Conservation (phyloP, 1,140 invertebrate genomes). For the Battus philenor region DNA sequence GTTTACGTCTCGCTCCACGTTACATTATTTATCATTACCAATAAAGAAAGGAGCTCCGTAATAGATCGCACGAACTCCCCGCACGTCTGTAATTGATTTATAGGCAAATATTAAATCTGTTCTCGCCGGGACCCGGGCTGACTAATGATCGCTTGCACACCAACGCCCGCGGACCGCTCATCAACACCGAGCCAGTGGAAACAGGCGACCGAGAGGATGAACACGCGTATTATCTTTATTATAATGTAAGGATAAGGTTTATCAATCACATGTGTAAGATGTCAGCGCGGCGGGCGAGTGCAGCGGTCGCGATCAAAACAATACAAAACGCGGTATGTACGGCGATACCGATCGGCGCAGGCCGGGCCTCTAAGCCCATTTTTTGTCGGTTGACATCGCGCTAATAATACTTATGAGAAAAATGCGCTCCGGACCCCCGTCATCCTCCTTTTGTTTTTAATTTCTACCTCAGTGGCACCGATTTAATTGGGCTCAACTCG, state of each 20-base stretch:
- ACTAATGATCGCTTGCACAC: conserved; percentile 47
- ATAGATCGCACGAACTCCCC: too few relatives aligned
- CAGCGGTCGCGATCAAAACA: conserved; percentile 52
- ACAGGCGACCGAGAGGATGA: too few relatives aligned
- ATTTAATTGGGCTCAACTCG: conserved; percentile 74
- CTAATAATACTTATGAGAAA: conserved; percentile 76
- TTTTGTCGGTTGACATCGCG: conserved; percentile 72
- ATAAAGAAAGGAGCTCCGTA: conserved; percentile 50
- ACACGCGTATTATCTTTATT: too few relatives aligned
- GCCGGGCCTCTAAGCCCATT: conserved; percentile 64
- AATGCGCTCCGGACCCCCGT: conserved; percentile 67
- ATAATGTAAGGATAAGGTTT: not conserved
- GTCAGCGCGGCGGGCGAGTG: not conserved
- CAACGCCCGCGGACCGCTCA: conserved; percentile 48
- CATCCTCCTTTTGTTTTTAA: conserved; percentile 74
- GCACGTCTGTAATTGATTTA: conserved; percentile 63
- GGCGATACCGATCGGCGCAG: conserved; percentile 65
- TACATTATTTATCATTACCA: conserved; percentile 42
- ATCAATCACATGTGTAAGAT: conserved; percentile 1
- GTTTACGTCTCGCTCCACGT: conserved; percentile 4
- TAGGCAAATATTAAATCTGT: conserved; percentile 69
- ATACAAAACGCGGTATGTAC: conserved; percentile 70
- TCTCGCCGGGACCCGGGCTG: conserved; percentile 46
- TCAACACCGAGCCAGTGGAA: conserved; percentile 37
- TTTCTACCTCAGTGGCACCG: conserved; percentile 75